Percentiles rank a stretch among this genome's conserved stretches.
These are phyloP conservation scores for Philonicus albiceps DNA, from an alignment of 2,888 invertebrate species.

Conservation along the genomic window DNA sequence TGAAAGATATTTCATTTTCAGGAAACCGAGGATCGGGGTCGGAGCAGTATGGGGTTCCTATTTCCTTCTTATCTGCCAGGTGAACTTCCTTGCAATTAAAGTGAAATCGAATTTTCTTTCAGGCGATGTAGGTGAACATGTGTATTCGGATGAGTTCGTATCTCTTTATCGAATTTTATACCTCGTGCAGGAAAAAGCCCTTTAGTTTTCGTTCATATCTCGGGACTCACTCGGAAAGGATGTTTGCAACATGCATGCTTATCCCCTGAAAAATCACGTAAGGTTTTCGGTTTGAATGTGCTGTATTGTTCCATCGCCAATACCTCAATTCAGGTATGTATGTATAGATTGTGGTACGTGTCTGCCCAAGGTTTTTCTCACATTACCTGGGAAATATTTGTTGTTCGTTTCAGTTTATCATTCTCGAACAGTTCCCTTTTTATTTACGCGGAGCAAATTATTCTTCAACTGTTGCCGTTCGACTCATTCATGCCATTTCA, in stretches of 20 bases:
- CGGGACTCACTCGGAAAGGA: background rate
- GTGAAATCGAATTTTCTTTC: constrained; percentile 44
- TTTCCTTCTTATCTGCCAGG: constrained; percentile 43
- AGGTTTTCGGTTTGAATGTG: background rate
- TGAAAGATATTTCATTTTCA: constrained; percentile 38
- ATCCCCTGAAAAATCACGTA: background rate
- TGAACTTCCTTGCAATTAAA: constrained; percentile 44
- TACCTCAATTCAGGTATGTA: background rate
- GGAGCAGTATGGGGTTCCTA: constrained; percentile 37
- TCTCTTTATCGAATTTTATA: constrained; percentile 24
- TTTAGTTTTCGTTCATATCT: background rate
- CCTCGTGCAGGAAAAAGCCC: background rate
- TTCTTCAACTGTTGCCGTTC: background rate
- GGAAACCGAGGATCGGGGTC: constrained; percentile 27
- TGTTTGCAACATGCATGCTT: background rate
- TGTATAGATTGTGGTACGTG: background rate
- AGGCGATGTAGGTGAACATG: background rate
- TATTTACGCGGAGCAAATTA: background rate
- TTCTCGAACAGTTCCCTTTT: background rate
- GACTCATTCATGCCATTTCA: background rate
- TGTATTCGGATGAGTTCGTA: background rate
- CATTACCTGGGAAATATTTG: background rate
- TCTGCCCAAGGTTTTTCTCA: background rate
- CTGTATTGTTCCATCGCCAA: background rate
- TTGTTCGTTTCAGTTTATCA: background rate